These are phyloP conservation scores for Chaunax sp. DNA, from an alignment of 2,797 vertebrate species.

Conservation along the genomic window DNA sequence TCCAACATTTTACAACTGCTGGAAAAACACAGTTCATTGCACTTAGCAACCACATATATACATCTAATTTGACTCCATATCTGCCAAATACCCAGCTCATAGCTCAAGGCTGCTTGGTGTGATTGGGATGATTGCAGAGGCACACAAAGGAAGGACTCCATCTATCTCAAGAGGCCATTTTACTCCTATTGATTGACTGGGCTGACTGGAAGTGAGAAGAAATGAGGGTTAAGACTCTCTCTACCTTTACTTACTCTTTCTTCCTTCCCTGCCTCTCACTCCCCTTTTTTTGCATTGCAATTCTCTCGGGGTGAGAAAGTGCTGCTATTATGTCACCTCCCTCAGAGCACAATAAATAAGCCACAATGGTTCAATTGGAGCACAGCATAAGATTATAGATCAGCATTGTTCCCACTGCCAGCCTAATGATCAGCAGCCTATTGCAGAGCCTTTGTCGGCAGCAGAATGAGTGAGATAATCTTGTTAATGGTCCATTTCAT, in stretches of 20 bases:
- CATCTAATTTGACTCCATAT: not conserved
- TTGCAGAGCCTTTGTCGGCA: slow-evolving; percentile 65
- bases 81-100: not conserved
- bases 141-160: slow-evolving; percentile 35
- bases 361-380: slow-evolving; percentile 61
- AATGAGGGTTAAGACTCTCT: slow-evolving; percentile 57
- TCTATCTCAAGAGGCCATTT: slow-evolving; percentile 54
- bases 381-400: slow-evolving; percentile 73
- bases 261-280: slow-evolving; percentile 5
- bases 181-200: slow-evolving; percentile 47
- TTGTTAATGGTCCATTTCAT: slow-evolving; percentile 77
- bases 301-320: slow-evolving; percentile 28
- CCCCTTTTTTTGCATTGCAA: slow-evolving; percentile 11
- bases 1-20: not conserved
- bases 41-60: too few relatives aligned
- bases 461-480: slow-evolving; percentile 76
- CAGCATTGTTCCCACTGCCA: slow-evolving; percentile 64
- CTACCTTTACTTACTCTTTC: slow-evolving; percentile 38
- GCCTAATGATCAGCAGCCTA: slow-evolving; percentile 72
- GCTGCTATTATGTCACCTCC: slow-evolving; percentile 53
- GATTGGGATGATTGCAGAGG: slow-evolving; percentile 36
- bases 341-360: slow-evolving; percentile 59
- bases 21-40: too few relatives aligned
- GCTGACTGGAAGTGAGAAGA: slow-evolving; percentile 43
- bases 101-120: slow-evolving; percentile 5